Conservation (phyloP, 2,113 vertebrate genomes). For the Ammodytes dubius region DNA sequence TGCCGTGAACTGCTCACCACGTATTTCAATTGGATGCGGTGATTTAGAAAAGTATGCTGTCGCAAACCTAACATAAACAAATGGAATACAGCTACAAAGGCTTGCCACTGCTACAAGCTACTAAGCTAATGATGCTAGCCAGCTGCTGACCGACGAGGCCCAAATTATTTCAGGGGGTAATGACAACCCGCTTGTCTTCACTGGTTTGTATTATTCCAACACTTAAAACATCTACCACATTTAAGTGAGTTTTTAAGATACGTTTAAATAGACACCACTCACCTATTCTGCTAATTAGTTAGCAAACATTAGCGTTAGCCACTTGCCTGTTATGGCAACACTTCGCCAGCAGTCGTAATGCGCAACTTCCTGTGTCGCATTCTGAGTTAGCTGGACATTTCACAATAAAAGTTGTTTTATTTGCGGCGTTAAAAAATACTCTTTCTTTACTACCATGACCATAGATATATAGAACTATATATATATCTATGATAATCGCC, state of each 20-base stretch:
- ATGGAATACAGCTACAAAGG: slow-evolving; percentile 56
- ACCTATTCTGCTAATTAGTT: slow-evolving; percentile 76
- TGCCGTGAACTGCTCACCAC: accelerated
- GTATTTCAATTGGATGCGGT: background rate
- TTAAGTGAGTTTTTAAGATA: background rate
- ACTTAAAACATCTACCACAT: background rate
- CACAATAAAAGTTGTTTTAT: slow-evolving; percentile 69
- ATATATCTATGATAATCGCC: no score
- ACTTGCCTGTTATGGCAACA: slow-evolving; percentile 82
- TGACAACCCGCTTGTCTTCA: slow-evolving; percentile 54
- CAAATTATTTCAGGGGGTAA: slow-evolving; percentile 19
- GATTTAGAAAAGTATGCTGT: background rate
- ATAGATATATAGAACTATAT: no score
- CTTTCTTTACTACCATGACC: no score
- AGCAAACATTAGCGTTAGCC: slow-evolving; percentile 84
- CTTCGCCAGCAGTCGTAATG: slow-evolving; percentile 75
- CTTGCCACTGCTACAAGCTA: slow-evolving; percentile 60
- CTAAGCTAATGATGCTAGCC: slow-evolving; percentile 40
- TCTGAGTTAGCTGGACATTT: slow-evolving; percentile 45
- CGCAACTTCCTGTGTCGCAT: slow-evolving; percentile 78
- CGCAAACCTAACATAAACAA: slow-evolving; percentile 76
- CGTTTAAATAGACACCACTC: slow-evolving; percentile 53
- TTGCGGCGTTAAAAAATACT: background rate
- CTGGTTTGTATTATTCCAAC: background rate
- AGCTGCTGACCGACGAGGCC: slow-evolving; percentile 62